Conservation (phyloP, 2,888 invertebrate species). For the Carabus problematicus region DNA sequence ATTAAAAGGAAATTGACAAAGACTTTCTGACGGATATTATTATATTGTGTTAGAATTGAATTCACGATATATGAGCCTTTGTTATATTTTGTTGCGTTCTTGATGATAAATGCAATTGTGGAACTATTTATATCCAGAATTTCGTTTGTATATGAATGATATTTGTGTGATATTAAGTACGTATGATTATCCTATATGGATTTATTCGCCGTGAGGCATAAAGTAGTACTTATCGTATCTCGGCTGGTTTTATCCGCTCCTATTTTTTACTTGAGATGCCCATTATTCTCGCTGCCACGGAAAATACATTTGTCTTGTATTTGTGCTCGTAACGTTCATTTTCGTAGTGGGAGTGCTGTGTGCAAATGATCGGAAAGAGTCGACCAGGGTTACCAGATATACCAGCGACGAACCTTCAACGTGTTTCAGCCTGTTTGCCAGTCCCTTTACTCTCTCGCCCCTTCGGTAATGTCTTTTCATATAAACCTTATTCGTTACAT, state of each 20-base stretch:
- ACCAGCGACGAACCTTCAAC: too few relatives aligned
- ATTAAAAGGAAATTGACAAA: constrained; percentile 39
- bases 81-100: neutral
- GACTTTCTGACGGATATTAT: constrained; percentile 33
- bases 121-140: too few relatives aligned
- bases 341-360: neutral
- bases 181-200: constrained; percentile 13
- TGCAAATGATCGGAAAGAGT: constrained; percentile 8
- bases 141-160: too few relatives aligned
- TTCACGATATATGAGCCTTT: constrained; percentile 18
- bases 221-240: constrained; percentile 33
- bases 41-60: constrained; percentile 28
- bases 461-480: too few relatives aligned
- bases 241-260: constrained; percentile 4
- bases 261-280: constrained; percentile 26
- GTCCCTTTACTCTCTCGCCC: too few relatives aligned
- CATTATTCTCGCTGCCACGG: constrained; percentile 35
- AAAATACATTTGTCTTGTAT: constrained; percentile 39
- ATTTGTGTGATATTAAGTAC: too few relatives aligned
- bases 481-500: too few relatives aligned
- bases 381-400: neutral
- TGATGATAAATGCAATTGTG: too few relatives aligned
- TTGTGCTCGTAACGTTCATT: constrained; percentile 24
- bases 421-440: too few relatives aligned
- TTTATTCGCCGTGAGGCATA: constrained; percentile 26